phyloP scores from a whole-genome alignment of 2,888 invertebrate genomes.

The Drosophila atroscutellata region DNA sequence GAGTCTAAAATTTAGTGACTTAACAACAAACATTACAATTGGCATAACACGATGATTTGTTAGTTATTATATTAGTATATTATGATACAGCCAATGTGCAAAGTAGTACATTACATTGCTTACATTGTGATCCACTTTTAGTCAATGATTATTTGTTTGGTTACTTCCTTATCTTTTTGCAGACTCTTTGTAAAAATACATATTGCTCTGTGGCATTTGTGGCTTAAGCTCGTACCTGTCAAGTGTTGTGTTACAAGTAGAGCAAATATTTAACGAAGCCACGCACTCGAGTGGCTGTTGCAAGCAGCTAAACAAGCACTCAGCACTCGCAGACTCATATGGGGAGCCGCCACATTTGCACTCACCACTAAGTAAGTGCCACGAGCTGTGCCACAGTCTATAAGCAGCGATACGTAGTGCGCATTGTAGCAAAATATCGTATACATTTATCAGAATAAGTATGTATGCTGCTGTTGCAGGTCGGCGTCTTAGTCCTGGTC shows the following conservation, averaged over 20 bases:
- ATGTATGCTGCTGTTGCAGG: background rate
- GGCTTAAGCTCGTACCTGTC: conserved; percentile 7
- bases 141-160: background rate
- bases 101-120: background rate
- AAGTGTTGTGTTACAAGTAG: conserved; percentile 38
- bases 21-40: background rate
- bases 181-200: background rate
- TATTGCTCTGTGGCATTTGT: conserved; percentile 9
- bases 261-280: conserved; percentile 70
- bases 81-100: background rate
- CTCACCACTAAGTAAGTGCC: conserved; percentile 76
- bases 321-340: conserved; percentile 26
- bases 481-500: background rate
- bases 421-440: conserved; percentile 58
- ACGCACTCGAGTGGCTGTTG: conserved; percentile 53
- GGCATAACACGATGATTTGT: background rate
- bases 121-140: background rate
- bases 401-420: conserved; percentile 69
- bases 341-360: conserved; percentile 48
- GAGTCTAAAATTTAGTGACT: background rate
- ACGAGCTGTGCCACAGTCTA: conserved; percentile 70
- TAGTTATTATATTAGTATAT: background rate
- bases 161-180: background rate
- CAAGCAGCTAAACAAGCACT: conserved; percentile 64
- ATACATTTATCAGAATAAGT: conserved; percentile 31